Base-by-base conservation (phyloP, 1,140 invertebrate species). In the Papilio machaon region DNA sequence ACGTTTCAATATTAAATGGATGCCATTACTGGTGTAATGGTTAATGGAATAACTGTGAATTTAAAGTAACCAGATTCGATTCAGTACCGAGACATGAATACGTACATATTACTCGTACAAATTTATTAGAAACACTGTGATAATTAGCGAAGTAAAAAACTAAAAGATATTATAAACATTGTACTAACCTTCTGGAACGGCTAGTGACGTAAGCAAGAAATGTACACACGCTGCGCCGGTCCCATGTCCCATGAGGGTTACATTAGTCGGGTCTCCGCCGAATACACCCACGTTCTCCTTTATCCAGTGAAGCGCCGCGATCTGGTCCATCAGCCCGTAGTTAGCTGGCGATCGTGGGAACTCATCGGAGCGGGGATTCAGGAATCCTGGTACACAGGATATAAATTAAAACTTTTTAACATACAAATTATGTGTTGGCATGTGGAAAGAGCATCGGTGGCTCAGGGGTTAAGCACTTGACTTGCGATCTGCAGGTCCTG, bases 261-360 rank as follows among this genome's bases (percentile, higher is more conserved):
- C 98, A 89, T 98, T 98, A 17, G 96, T 96, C 0, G 98, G 96
- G 95, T 99, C 98, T 1, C 98, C 99, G 19, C 98, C 98, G 88
- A 99, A 99, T 81, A 97, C 96, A 2, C 96, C 97, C 49, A 99
- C 98, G 91, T 99, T 99, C 91, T 99, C 98, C 90, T 99, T 97
- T 60, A 99, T 96, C 98, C 98, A 99, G 88, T 99, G 98, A 49
- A 99, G 94, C 0, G 98, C 98, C 0, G 98, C 98, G 86, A 99
- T 98, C 93, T 99, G 98, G 93, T 99, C 99, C 97, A 99, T 98
- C 19, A 99, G 95, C 0, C 98, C 99, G 91, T 99, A 99, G 95
- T 99, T 99, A 19, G 97, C 98, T 84, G 97, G 98, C 64, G 96
- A 98, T 84, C 96, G 96, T 80, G 97, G 96, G 91, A 97, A 97